Base-by-base conservation (phyloP, 2,113 vertebrate genomes). In the Dicaeum eximium region DNA sequence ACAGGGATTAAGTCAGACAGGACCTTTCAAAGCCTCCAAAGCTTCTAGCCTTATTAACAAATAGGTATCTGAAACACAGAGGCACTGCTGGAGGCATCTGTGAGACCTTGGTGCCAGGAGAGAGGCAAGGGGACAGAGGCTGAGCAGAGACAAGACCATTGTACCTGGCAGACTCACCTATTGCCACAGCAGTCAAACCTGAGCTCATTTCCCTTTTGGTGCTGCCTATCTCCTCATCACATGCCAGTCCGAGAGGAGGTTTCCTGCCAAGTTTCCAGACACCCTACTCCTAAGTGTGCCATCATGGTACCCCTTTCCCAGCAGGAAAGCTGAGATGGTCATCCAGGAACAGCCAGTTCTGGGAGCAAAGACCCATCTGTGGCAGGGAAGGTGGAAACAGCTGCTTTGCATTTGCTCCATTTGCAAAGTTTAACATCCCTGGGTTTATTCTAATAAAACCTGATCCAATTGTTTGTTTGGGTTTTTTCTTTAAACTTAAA, bases 1-100 rank as follows among this genome's bases (percentile, higher is more conserved):
- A 89, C 91, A 77, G 70, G 78, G 94, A 95, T 96, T 94, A 97
- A 91, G 75, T 73, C 90, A 88, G 88, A 86, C 73, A 61, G 79
- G 58, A 91, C 86, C 82, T 96, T 96, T 89, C 91, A 96, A 94
- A 96, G 86, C 75, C 93, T 96, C 92, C 92, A 96, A 94, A 96
- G 91, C 69, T 73, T 89, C 83, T 13, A 54, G 69, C 57, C 73
- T 86, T 82, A 94, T 92, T 96, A 96, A 81, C 91, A 96, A 93
- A 97, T 78, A 96, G 95, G 83, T 79, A 94, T 71, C 56, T 56
- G 90, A 83, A 90, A 92, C 70, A 70, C 28, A 10, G 74, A 54
- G 61, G 80, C 78, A 60, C 30, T 81, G 67, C 70, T 70, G 72
- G 64, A 92, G 61, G 45, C 31, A 80, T 67, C 64, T 53, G 60